A percentile compares a stretch with the other conserved stretches of the same genome.
phyloP scores from a whole-genome alignment of 2,113 vertebrate species.

The Lipotes vexillifer region DNA sequence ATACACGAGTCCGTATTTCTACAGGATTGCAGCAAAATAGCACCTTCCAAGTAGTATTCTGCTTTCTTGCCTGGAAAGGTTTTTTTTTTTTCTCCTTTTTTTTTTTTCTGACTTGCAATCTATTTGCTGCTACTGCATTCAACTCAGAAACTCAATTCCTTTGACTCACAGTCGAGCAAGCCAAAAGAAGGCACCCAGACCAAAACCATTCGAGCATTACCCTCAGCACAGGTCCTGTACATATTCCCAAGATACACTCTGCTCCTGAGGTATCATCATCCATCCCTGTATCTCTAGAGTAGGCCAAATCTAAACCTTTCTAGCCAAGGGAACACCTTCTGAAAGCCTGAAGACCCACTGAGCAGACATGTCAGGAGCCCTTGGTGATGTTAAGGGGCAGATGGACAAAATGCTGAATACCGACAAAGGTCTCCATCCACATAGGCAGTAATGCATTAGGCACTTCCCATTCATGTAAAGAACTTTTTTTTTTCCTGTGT shows the following conservation, averaged over 20 bases:
- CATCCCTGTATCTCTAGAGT: not conserved
- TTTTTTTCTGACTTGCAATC: not conserved
- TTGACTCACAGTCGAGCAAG: not conserved
- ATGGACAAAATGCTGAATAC: not conserved
- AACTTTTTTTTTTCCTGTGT: not conserved
- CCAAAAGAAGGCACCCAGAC: not conserved
- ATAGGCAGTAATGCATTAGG: too few species aligned
- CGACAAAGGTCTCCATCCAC: not conserved
- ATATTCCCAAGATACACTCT: not conserved
- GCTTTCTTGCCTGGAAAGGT: not conserved
- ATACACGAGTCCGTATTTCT: not conserved
- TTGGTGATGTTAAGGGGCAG: not conserved
- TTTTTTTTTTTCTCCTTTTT: not conserved
- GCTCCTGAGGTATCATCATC: too few species aligned
- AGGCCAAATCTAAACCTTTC: too few species aligned
- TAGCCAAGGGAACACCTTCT: not conserved
- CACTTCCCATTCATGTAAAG: not conserved
- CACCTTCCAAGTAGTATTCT: not conserved
- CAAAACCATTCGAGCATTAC: not conserved
- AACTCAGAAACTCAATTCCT: not conserved
- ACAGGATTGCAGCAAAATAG: not conserved
- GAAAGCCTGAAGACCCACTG: not conserved
- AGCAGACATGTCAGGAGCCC: not conserved
- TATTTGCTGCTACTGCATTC: not conserved
- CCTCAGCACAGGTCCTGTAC: rapidly evolving